Evolutionary conservation across 1,140 invertebrate genomes (phyloP).

Genomic region (Leptinotarsa undecemlineata): DNA sequence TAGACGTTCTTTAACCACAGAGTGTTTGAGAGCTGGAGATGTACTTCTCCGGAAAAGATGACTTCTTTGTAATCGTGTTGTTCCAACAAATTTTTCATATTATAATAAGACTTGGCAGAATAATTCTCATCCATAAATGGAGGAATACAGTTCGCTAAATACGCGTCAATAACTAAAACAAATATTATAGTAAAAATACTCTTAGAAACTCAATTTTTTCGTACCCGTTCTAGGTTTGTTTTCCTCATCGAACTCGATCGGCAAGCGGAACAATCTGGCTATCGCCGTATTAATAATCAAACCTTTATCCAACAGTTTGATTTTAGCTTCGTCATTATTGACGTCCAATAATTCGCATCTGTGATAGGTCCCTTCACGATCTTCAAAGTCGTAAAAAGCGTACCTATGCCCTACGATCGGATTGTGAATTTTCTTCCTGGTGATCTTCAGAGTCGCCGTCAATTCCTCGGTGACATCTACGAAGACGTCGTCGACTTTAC

Average conservation of each 20-base stretch:
- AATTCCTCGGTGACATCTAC: slow-evolving; percentile 25
- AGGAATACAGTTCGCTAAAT: slow-evolving; percentile 45
- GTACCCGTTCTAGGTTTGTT: slow-evolving; percentile 22
- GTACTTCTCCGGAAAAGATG: slow-evolving; percentile 34
- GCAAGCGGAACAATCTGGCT: slow-evolving; percentile 36
- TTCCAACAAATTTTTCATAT: slow-evolving; percentile 23
- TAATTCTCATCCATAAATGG: slow-evolving; percentile 41
- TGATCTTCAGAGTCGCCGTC: slow-evolving; percentile 7
- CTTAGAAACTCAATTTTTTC: background rate
- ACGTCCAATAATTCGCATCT: slow-evolving; percentile 42
- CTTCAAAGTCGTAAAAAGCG: slow-evolving; percentile 30
- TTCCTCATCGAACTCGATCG: slow-evolving; percentile 29
- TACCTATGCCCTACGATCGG: slow-evolving; percentile 25
- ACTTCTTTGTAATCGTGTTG: slow-evolving; percentile 28
- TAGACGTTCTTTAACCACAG: slow-evolving; percentile 45
- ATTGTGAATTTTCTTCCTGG: slow-evolving; percentile 21
- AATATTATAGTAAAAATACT: background rate
- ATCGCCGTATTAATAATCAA: slow-evolving; percentile 19
- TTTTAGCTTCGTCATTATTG: slow-evolving; percentile 12
- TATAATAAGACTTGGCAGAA: slow-evolving; percentile 26
- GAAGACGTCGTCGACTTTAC: slow-evolving; percentile 30
- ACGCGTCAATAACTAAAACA: slow-evolving; percentile 41
- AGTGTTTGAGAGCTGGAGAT: slow-evolving; percentile 40
- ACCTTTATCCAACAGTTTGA: slow-evolving; percentile 39
- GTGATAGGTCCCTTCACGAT: slow-evolving; percentile 32